Evolutionary conservation across 2,888 invertebrate species (phyloP), one percentile per base, ranked within the genome.

Genomic region (Ommatoiulus sabulosus): DNA sequence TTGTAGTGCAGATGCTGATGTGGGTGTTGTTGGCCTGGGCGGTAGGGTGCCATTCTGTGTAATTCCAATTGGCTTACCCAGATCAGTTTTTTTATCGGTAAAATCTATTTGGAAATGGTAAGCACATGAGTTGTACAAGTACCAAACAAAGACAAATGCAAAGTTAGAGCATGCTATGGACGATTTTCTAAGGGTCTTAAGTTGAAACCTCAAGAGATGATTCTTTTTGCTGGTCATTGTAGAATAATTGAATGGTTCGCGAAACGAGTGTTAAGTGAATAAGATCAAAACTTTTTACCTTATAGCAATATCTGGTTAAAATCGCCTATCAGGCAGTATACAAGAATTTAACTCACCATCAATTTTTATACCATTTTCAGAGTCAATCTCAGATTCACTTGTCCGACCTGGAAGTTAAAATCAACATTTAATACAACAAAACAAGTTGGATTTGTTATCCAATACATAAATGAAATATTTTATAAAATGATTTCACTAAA

Each of bases 21-120:
- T 57, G n/a, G 87, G 52, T 24, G 87, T 52, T 24, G 87, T n/a
- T 20, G 57, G 52, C 63, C 52, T 87, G 44, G 63, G 88, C 7
- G 88, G 44, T 43, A 88, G 57, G 20, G 87, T 48, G n/a, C 87
- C 63, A 87, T 87, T 87, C 24, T 87, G 52, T 24, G 52, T 52
- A 20, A 63, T 87, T 63, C 87, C 87, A 24, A 48, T n/a, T 4
- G 52, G 87, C 52, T 87, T 87, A 57, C 43, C 20, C 44, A 57
- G 17, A n/a, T 87, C 87, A 15, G 12, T 15, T 57, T 87, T 44
- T 46, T 87, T 87, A 52, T 87, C 12, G 3, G 52, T 17, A 44
- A 87, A 44, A 15, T 87, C 52, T 35, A 87, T 52, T 57, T 17
- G 10, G 0, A 86, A 44, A 86, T 48, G 10, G 44, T 44, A 43